Conservation (phyloP, 2,888 invertebrate genomes). For the Apoderus coryli region DNA sequence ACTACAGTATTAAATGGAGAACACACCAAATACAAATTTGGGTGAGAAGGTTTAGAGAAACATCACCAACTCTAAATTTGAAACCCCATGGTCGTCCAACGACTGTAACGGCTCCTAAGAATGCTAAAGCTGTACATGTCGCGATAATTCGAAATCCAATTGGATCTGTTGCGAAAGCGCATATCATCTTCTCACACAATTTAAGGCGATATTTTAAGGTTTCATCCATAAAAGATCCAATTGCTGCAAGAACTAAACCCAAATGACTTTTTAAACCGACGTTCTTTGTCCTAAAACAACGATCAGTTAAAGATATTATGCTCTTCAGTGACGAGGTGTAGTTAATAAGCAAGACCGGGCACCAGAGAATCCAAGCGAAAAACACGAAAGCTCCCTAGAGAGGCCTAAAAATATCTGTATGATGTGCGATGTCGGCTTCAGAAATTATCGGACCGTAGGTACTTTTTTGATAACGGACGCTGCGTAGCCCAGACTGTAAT, state of each 20-base stretch:
- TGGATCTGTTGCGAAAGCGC: slow-evolving; percentile 1
- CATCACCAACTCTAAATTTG: slow-evolving; percentile 4
- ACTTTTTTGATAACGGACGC: slow-evolving; percentile 3
- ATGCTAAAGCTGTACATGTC: background rate
- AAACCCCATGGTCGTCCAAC: slow-evolving; percentile 4
- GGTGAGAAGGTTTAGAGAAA: slow-evolving; percentile 6
- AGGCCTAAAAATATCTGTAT: slow-evolving; percentile 3
- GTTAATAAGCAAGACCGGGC: slow-evolving; percentile 2
- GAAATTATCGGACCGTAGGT: slow-evolving; percentile 6
- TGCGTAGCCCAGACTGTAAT: slow-evolving; percentile 2
- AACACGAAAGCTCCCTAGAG: slow-evolving; percentile 3
- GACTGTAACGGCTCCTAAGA: background rate
- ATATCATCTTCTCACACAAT: slow-evolving; percentile 1
- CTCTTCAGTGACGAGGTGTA: slow-evolving; percentile 1
- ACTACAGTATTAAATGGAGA: slow-evolving; percentile 3
- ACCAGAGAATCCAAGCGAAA: slow-evolving; percentile 1
- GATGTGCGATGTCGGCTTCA: slow-evolving; percentile 5
- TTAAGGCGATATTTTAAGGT: background rate
- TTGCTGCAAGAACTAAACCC: slow-evolving; percentile 4
- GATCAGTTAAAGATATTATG: background rate
- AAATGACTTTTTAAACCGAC: slow-evolving; percentile 1
- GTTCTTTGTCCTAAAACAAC: background rate
- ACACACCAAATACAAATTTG: slow-evolving; percentile 6
- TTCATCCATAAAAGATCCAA: slow-evolving; percentile 4
- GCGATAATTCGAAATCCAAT: slow-evolving; percentile 2